Base-by-base conservation (phyloP, 64 coral and sea anemone species). In the Porites lutea region DNA sequence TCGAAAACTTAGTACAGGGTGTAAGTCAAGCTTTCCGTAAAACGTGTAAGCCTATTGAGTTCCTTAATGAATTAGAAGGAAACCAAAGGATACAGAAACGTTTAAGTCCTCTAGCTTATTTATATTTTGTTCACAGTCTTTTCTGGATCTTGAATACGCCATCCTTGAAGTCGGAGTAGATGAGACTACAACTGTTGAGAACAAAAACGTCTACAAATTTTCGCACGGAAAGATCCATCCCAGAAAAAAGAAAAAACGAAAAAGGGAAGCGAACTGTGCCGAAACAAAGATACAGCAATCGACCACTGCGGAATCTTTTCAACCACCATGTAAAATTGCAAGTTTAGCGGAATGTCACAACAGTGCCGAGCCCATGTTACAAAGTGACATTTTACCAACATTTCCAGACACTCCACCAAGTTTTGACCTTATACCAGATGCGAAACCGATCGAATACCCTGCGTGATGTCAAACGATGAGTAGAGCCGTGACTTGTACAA, bases 141-240 rank as follows among this genome's bases (percentile, higher is more conserved):
- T 80, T 27, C 55, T 80, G 4, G 78, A 80, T 61, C 55, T 80
- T 6, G 78, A 80, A 15, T 80, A 80, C 27, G 78, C 55, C 6
- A 44, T 80, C 54, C 55, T 80, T 19, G 78, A 61, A 61, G 11
- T 60, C 11, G 61, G 8, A 60, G 15, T 55, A 44, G 54, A 43
- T 8, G 78, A 61, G 61, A 53, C 78, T 9, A 37, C 55, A 15
- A 62, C 13, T 11, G 12, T 57, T 37, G 13, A 27, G 5, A 44
- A 59, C 22, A 19, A 58, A 80, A 45, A 58, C 11, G 0, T 80
- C 6, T 11, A 80, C 11, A 45, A 44, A 9, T 8, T 45, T 80
- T 22, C 53, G 15, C 57, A 13, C 2, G 61, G 44, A 27, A 80
- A 80, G 78, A 80, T 60, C n/a, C 45, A 80, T 21, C 21, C 15